These are phyloP conservation scores for Myocastor coypus DNA, from an alignment of 2,113 vertebrate genomes.

Conservation along the genomic window DNA sequence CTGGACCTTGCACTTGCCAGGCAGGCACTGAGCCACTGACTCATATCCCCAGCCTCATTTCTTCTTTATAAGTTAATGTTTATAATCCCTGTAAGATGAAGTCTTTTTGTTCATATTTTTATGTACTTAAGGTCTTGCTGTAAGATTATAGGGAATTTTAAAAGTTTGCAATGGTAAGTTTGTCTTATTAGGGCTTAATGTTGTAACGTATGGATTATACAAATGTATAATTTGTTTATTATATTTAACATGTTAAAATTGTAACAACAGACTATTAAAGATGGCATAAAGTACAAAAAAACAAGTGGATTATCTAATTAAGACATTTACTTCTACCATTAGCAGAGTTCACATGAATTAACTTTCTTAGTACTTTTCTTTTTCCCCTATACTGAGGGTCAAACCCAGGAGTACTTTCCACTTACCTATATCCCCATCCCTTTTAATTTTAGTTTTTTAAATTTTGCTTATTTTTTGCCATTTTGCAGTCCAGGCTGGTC, in stretches of 20 bases:
- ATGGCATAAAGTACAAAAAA: conserved; percentile 16
- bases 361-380: conserved; percentile 41
- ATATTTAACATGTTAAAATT: conserved; percentile 33
- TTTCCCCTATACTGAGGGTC: neutral
- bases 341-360: conserved; percentile 25
- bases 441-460: neutral
- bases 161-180: neutral
- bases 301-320: neutral
- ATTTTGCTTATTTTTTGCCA: too few species aligned
- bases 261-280: conserved; percentile 57
- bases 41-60: neutral
- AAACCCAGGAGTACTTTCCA: neutral
- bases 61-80: conserved; percentile 58
- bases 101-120: conserved; percentile 14
- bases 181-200: conserved; percentile 38
- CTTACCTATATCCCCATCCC: neutral
- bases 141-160: conserved; percentile 4
- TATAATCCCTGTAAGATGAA: conserved; percentile 15
- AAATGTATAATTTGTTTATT: conserved; percentile 59
- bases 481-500: neutral
- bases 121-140: neutral
- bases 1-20: too few species aligned
- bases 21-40: too few species aligned
- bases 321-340: conserved; percentile 48
- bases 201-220: neutral